A percentile compares a stretch with the other conserved stretches of the same genome.
These are phyloP conservation scores for Poeciliopsis turneri DNA, from an alignment of 2,797 vertebrate species.

Conservation along the genomic window DNA sequence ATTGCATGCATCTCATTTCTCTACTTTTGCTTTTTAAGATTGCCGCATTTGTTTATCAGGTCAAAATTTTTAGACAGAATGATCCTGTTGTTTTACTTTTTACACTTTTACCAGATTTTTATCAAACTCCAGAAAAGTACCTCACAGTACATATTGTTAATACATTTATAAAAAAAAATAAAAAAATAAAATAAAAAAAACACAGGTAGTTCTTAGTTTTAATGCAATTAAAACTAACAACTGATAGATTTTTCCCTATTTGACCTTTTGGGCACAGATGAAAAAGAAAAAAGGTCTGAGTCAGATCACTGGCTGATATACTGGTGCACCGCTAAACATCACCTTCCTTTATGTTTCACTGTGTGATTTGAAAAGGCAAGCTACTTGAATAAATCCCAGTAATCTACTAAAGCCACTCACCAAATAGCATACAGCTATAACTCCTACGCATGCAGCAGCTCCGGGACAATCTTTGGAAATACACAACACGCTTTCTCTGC, in stretches of 20 bases:
- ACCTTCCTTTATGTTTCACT: slow-evolving; percentile 33
- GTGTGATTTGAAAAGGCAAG: slow-evolving; percentile 43
- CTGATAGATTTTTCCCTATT: not conserved
- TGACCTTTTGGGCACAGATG: not conserved
- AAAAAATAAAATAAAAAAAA: not conserved
- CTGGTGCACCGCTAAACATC: not conserved
- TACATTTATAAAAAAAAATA: not conserved
- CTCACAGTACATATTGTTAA: not conserved
- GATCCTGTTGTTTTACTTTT: not conserved
- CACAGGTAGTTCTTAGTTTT: not conserved
- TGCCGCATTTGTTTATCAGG: not conserved
- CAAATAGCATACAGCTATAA: slow-evolving; percentile 30
- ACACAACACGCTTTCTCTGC: slow-evolving; percentile 28
- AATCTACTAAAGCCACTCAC: slow-evolving; percentile 43
- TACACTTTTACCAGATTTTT: not conserved
- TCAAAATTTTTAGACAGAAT: not conserved
- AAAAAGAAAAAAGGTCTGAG: not conserved
- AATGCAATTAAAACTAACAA: not conserved
- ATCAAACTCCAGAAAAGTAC: not conserved
- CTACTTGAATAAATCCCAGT: slow-evolving; percentile 54
- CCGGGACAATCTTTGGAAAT: slow-evolving; percentile 23
- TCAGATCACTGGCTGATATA: not conserved
- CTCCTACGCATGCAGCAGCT: slow-evolving; percentile 18
- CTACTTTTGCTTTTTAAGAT: not conserved
- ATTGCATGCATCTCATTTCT: not conserved